These are phyloP conservation scores for Salvelinus namaycush DNA, from an alignment of 2,113 vertebrate species.

Conservation along the genomic window DNA sequence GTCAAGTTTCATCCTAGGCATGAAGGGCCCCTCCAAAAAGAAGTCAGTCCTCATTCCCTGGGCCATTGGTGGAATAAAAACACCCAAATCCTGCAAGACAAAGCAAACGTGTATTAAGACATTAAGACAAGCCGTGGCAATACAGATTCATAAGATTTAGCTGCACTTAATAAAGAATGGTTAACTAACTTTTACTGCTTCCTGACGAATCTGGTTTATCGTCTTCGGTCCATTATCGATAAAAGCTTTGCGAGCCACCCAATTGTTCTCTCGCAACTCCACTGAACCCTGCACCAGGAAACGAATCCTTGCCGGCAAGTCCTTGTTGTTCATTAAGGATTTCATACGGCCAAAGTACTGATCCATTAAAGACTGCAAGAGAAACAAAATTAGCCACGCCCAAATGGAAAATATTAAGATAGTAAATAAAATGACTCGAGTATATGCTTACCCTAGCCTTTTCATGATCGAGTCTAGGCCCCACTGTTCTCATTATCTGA, in stretches of 20 bases:
- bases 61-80: constrained; percentile 98
- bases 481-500: constrained; percentile 99
- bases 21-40: constrained; percentile 98
- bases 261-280: constrained; percentile 98
- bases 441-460: constrained; percentile 88
- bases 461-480: constrained; percentile 99
- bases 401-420: not conserved
- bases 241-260: constrained; percentile 99
- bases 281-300: constrained; percentile 99
- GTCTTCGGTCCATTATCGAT: constrained; percentile 99
- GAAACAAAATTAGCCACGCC: not conserved
- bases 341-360: constrained; percentile 99
- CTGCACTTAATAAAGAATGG: not conserved
- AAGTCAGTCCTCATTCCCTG: constrained; percentile 98
- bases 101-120: not conserved
- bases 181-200: constrained; percentile 92
- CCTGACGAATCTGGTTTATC: constrained; percentile 99
- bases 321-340: constrained; percentile 99
- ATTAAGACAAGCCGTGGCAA: not conserved
- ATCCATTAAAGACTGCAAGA: constrained; percentile 97
- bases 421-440: not conserved
- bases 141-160: no score
- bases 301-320: constrained; percentile 99
- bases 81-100: constrained; percentile 89
- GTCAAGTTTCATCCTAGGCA: constrained; percentile 98